A percentile compares a stretch with the other conserved stretches of the same genome.
phyloP scores from a whole-genome alignment of 2,113 vertebrate genomes.

The Bubalus kerabau region DNA sequence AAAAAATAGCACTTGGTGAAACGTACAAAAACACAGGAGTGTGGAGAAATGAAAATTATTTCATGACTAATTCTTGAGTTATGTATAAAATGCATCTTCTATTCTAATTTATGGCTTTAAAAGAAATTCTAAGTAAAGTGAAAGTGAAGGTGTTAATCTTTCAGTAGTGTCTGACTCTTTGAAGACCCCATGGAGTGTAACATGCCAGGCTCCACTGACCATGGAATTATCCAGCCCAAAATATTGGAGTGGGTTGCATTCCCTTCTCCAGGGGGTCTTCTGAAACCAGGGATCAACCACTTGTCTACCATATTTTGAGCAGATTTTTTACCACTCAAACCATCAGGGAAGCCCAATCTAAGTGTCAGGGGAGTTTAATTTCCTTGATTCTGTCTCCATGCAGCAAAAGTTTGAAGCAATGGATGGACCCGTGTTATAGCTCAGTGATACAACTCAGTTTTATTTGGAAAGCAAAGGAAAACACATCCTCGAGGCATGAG shows the following conservation, averaged over 20 bases:
- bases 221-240: background rate
- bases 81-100: background rate
- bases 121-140: background rate
- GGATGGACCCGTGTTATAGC: background rate
- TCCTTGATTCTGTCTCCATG: background rate
- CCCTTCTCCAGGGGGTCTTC: background rate
- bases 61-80: constrained; percentile 1
- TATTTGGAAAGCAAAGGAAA: background rate
- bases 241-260: background rate
- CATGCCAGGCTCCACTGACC: background rate
- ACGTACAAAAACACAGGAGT: background rate
- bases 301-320: background rate
- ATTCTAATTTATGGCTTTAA: background rate
- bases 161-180: background rate
- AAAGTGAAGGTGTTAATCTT: background rate
- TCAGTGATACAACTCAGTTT: background rate
- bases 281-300: background rate
- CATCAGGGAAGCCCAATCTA: background rate
- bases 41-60: background rate
- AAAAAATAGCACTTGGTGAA: constrained; percentile 5
- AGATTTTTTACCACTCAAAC: background rate
- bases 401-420: background rate
- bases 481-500: background rate
- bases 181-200: background rate
- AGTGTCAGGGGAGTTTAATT: background rate